A percentile compares a stretch with the other conserved stretches of the same genome.
Conservation (phyloP, 2,113 vertebrate genomes). For the Thinocorus orbignyianus region DNA sequence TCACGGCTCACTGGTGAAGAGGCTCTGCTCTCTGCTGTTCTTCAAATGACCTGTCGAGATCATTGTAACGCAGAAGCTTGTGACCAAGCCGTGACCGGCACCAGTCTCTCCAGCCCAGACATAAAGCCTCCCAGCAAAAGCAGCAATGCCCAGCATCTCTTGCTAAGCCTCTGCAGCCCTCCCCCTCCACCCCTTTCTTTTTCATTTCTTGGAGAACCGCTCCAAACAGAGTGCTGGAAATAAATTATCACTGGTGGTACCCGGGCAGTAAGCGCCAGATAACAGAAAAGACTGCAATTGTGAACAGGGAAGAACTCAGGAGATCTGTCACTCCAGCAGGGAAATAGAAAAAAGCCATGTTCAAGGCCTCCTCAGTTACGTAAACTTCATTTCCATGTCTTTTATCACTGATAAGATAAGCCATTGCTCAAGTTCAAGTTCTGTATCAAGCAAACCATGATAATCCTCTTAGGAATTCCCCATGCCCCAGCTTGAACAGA, state of each 20-base stretch:
- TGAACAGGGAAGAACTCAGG: not conserved
- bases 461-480: slow-evolving; percentile 74
- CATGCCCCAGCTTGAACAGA: slow-evolving; percentile 64
- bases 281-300: not conserved
- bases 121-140: not conserved
- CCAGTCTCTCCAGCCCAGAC: not conserved
- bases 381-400: slow-evolving; percentile 61
- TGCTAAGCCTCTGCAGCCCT: not conserved
- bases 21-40: not conserved
- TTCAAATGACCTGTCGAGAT: not conserved
- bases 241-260: not conserved
- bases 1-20: not conserved
- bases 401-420: slow-evolving; percentile 72
- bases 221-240: not conserved
- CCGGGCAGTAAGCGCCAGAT: not conserved
- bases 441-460: slow-evolving; percentile 70
- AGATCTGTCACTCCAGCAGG: not conserved
- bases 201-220: not conserved
- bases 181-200: not conserved
- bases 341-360: not conserved
- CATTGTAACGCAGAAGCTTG: not conserved
- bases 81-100: rapidly evolving
- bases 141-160: not conserved
- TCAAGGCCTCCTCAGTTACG: slow-evolving; percentile 47
- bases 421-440: slow-evolving; percentile 69